Conservation (phyloP, 2,113 vertebrate genomes). For the Rhea americana region DNA sequence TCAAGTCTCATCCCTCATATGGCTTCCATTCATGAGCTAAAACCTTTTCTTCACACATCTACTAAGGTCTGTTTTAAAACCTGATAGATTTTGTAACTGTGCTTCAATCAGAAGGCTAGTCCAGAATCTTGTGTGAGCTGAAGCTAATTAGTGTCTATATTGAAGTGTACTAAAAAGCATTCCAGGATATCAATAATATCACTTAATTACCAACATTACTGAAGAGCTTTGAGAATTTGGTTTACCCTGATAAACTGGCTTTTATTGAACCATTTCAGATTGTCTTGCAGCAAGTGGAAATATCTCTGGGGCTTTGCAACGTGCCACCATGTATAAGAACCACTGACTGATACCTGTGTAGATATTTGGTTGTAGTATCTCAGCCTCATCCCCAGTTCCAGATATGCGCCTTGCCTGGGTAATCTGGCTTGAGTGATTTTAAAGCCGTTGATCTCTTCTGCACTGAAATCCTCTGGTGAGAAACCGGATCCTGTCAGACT, state of each 20-base stretch:
- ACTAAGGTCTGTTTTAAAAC: neutral
- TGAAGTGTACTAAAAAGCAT: neutral
- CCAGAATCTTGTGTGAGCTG: neutral
- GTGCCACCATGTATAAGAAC: neutral
- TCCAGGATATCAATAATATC: neutral
- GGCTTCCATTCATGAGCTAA: neutral
- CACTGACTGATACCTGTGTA: neutral
- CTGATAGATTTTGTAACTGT: neutral
- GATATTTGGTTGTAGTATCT: neutral
- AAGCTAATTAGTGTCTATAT: neutral
- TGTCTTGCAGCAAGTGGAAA: neutral
- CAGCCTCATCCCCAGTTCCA: neutral
- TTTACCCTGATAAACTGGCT: neutral
- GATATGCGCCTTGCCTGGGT: neutral
- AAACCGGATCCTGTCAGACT: no score
- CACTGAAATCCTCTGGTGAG: no score
- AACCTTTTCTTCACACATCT: neutral
- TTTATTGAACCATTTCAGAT: neutral
- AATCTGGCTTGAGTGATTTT: neutral
- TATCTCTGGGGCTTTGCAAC: neutral
- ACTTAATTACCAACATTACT: neutral
- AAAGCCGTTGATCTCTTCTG: no score
- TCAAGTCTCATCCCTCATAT: neutral
- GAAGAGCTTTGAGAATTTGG: neutral
- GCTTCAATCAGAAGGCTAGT: neutral